Evolutionary conservation across 2,888 invertebrate genomes (phyloP).

Genomic region (Ethmia dodecea): DNA sequence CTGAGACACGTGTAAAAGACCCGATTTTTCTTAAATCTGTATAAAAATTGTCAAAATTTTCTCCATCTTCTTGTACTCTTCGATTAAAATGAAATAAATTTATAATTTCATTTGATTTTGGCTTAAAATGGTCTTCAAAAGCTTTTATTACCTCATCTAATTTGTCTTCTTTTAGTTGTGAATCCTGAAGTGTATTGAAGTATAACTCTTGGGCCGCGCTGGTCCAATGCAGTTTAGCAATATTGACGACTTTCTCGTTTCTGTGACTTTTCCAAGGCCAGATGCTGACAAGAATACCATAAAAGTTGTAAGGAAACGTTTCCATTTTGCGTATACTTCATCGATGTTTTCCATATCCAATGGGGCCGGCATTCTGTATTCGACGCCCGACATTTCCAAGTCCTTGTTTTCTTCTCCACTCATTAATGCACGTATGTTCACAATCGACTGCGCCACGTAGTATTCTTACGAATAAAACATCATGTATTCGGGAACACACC

Average conservation of each 20-base stretch:
- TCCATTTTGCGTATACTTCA: neutral
- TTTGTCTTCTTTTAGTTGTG: neutral
- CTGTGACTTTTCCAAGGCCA: neutral
- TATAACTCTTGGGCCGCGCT: neutral
- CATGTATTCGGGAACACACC: conserved; percentile 16
- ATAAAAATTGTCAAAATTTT: neutral
- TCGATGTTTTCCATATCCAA: neutral
- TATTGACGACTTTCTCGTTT: neutral
- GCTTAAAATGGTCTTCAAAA: neutral
- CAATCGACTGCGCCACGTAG: neutral
- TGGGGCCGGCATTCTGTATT: neutral
- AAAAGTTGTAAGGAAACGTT: neutral
- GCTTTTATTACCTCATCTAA: neutral
- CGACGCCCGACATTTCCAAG: neutral
- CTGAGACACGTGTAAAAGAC: too few species aligned
- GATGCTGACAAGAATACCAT: neutral
- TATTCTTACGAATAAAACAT: neutral
- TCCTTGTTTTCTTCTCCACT: neutral
- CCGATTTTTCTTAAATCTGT: neutral
- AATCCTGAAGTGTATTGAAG: neutral
- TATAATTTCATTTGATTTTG: neutral
- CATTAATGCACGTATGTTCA: neutral
- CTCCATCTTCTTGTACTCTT: neutral
- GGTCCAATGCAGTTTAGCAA: neutral
- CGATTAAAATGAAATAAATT: neutral